Conservation (phyloP, 2,888 invertebrate genomes). For the Nemotelus nigrinus region DNA sequence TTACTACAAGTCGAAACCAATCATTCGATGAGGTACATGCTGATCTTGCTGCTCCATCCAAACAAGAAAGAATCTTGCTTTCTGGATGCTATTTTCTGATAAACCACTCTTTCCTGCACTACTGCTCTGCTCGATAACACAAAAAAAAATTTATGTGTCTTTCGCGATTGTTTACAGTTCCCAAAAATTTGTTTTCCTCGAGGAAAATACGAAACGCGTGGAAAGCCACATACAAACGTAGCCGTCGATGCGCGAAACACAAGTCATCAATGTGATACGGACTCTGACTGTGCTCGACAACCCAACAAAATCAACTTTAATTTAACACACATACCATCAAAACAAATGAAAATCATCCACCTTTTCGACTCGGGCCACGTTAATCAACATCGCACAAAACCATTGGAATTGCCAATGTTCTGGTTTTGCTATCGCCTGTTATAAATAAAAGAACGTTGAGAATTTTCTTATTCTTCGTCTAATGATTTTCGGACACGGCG, state of each 20-base stretch:
- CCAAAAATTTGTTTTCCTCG: slow-evolving; percentile 34
- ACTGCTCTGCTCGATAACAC: too few relatives aligned
- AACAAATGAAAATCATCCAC: neutral
- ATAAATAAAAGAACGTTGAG: slow-evolving; percentile 14
- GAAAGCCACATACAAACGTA: neutral
- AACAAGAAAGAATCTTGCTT: too few relatives aligned
- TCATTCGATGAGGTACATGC: too few relatives aligned
- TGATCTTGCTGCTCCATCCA: too few relatives aligned
- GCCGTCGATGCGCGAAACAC: neutral
- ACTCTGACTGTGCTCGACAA: neutral
- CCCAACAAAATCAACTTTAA: neutral
- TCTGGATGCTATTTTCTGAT: too few relatives aligned
- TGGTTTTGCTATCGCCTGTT: slow-evolving; percentile 2
- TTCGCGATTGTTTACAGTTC: slow-evolving; percentile 38
- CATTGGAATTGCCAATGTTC: neutral
- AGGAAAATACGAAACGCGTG: slow-evolving; percentile 28
- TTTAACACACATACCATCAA: slow-evolving; percentile 34
- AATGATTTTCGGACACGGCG: slow-evolving; percentile 1
- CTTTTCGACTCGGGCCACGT: neutral
- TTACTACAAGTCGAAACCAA: too few relatives aligned
- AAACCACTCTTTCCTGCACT: too few relatives aligned
- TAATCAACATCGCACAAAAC: neutral
- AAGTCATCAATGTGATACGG: neutral
- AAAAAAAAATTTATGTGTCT: slow-evolving; percentile 24
- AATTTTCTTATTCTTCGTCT: neutral